Base-by-base conservation (phyloP, 1,140 invertebrate species). In the Pteromalus puparum region DNA sequence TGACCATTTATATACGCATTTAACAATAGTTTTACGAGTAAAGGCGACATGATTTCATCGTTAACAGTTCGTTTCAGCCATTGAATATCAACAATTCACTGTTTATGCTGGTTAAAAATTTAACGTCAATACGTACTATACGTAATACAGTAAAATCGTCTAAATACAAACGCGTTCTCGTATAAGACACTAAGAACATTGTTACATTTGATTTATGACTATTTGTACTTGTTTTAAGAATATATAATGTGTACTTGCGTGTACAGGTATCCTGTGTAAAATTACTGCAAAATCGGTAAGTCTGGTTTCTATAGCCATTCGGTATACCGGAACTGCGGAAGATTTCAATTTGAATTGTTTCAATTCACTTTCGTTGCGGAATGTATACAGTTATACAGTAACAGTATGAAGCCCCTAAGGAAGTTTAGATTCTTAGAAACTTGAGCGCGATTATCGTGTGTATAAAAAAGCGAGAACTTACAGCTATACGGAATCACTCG, bases 141-240 rank as follows among this genome's bases (percentile, higher is more conserved):
- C 21, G 68, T 34, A 73, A n/a, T 80, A 70, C 68, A 74, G 46
- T 84, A 84, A 84, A 84, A 79, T 28, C 12, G 30, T 80, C 76
- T 61, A 80, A 79, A 74, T 80, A 77, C 68, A 79, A 79, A 61
- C 76, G 48, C 34, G 30, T 84, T 77, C 38, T 53, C 46, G 1
- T 77, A 30, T 73, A 65, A 74, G 46, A 84, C 48, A 84, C 83
- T 82, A 88, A 87, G 74, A 83, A 87, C 83, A 26, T 74, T 80
- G 28, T 78, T 85, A 46, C 81, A 86, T 34, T 81, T 82, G 86
- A 86, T 86, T 87, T 86, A 85, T 85, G 67, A 87, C 68, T 88
- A 86, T 90, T 90, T 90, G 89, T 90, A 90, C 89, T 90, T 86
- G 83, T 81, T 87, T 88, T 85, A 89, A 86, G 86, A 87, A 79